Base-by-base conservation (phyloP, 2,888 invertebrate species). In the Mellilla xanthometata region DNA sequence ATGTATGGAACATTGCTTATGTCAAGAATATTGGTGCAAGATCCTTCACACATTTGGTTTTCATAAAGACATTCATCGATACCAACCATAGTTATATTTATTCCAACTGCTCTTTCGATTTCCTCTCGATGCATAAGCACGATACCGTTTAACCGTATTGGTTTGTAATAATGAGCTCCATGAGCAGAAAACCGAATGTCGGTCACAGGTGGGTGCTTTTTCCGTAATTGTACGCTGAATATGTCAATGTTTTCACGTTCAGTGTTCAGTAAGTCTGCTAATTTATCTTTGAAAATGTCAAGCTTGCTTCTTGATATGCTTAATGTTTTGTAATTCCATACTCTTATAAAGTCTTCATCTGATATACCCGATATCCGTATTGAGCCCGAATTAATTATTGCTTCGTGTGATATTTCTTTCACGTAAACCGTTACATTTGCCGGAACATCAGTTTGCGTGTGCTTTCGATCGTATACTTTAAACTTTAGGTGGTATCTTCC, bases 371-470 rank as follows among this genome's bases (percentile, higher is more conserved):
- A 94, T 71, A 99, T 93, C 58, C 99, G 90, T 40, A 99, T 94
- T 0, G 98, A 99, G 1, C 98, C 99, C 0, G 98, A 98, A 83
- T 98, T 99, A 34, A 96, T 91, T 10, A 99, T 96, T 10, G 99
- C 98, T 65, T 98, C 98, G 68, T 98, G 96, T 0, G 97, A 96
- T 66, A 99, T 97, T 76, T 96, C 97, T 72, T 96, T 95, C 0
- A 99, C 97, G 5, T 94, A 95, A 0, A 99, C 97, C 0, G 97
- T 96, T 0, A 99, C 98, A 77, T 98, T 98, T n/a, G 98, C 98
- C 0, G 95, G 95, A 0, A 99, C 97, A 78, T 98, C 97, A 0
- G 96, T 96, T 80, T 98, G 97, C 0, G 98, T 97, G 73, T 98
- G 97, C 75, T 97, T 97, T 38, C 97, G 92, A 82, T 99, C 98